A percentile compares a stretch with the other conserved stretches of the same genome.
phyloP scores from a whole-genome alignment of 2,888 invertebrate genomes.

The Gasteruption jaculator region DNA sequence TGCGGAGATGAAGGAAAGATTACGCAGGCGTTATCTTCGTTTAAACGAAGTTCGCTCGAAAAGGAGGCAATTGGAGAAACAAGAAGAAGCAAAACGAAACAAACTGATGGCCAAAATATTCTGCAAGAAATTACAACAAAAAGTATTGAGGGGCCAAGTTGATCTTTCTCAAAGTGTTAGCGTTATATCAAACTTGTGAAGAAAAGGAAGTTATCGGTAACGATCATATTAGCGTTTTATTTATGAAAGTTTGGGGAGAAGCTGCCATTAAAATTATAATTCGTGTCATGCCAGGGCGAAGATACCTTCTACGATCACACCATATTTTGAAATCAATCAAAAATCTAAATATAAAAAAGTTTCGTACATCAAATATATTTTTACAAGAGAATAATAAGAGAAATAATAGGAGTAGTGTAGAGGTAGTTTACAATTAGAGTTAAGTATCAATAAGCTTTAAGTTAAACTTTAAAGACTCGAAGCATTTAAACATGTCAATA shows the following conservation, averaged over 20 bases:
- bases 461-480: neutral
- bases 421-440: neutral
- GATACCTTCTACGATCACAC: no score
- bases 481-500: neutral
- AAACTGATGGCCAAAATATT: slow-evolving; percentile 72
- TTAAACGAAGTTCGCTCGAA: slow-evolving; percentile 70
- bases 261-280: no score
- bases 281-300: no score
- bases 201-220: slow-evolving; percentile 7
- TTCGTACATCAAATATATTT: no score
- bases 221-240: slow-evolving; percentile 17
- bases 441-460: neutral
- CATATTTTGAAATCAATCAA: no score
- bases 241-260: neutral
- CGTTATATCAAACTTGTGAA: slow-evolving; percentile 53
- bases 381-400: neutral
- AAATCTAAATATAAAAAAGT: no score
- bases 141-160: slow-evolving; percentile 62
- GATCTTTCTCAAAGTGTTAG: slow-evolving; percentile 63
- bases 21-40: slow-evolving; percentile 62
- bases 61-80: slow-evolving; percentile 54
- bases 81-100: slow-evolving; percentile 63
- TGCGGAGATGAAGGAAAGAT: slow-evolving; percentile 60
- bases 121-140: slow-evolving; percentile 69
- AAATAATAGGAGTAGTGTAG: neutral